These are phyloP conservation scores for Apteryx owenii DNA, from an alignment of 2,113 vertebrate genomes.

Conservation along the genomic window DNA sequence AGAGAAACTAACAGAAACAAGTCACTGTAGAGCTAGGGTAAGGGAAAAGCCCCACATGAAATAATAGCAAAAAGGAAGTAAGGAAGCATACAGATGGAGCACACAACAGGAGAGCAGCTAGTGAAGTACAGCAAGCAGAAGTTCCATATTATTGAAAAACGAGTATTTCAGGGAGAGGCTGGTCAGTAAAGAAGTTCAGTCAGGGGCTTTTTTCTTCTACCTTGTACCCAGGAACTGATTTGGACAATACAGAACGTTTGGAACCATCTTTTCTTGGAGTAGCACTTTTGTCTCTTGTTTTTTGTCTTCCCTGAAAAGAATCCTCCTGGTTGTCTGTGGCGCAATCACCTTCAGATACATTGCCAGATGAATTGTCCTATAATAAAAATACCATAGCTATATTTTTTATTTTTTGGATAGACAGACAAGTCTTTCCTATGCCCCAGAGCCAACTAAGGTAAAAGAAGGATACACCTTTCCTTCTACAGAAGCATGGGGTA, in stretches of 20 bases:
- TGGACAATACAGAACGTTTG: conserved; percentile 89
- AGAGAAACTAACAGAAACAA: conserved; percentile 48
- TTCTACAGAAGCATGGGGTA: conserved; percentile 27
- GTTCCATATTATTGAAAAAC: conserved; percentile 57
- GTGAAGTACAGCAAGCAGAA: conserved; percentile 67
- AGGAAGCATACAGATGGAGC: conserved; percentile 66
- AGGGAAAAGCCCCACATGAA: conserved; percentile 68
- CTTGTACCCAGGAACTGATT: conserved; percentile 97
- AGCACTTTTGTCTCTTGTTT: conserved; percentile 88
- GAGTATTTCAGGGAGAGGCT: conserved; percentile 78
- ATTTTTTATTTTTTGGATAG: conserved; percentile 41
- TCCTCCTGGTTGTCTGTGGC: conserved; percentile 88
- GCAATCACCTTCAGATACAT: conserved; percentile 93
- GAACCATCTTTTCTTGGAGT: conserved; percentile 88
- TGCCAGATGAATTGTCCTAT: conserved; percentile 95
- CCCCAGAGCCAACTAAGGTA: background rate
- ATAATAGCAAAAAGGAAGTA: conserved; percentile 67
- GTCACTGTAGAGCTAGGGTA: conserved; percentile 61
- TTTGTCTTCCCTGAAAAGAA: conserved; percentile 84
- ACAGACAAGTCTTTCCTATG: conserved; percentile 47
- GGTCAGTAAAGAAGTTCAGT: conserved; percentile 82
- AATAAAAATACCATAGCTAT: conserved; percentile 64
- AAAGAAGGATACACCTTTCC: conserved; percentile 8
- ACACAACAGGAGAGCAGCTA: conserved; percentile 68
- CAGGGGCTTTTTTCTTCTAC: conserved; percentile 99